Evolutionary conservation across 2,113 vertebrate genomes (phyloP).

Genomic region (Ictalurus furcatus): DNA sequence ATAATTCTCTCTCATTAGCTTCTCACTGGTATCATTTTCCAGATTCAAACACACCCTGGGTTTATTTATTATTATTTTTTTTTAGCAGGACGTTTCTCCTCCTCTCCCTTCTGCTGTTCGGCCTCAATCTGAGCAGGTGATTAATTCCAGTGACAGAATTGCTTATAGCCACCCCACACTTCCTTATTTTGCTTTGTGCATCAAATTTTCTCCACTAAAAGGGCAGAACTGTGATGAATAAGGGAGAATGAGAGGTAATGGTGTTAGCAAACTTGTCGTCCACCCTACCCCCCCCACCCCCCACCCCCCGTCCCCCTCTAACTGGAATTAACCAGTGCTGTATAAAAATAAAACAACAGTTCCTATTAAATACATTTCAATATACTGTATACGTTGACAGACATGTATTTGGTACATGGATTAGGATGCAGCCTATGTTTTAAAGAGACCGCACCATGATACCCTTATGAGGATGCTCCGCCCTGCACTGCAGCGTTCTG

Average conservation of each 20-base stretch:
- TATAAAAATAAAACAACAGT: neutral
- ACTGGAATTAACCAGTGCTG: neutral
- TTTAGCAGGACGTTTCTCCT: constrained; percentile 16
- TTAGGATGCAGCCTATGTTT: constrained; percentile 30
- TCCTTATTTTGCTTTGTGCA: constrained; percentile 37
- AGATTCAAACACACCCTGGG: constrained; percentile 15
- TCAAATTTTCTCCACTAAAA: constrained; percentile 13
- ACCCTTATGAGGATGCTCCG: constrained; percentile 54
- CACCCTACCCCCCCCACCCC: too few relatives aligned
- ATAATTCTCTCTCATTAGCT: neutral
- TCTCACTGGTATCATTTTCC: neutral
- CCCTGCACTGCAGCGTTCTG: constrained; percentile 54
- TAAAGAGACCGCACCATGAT: constrained; percentile 48
- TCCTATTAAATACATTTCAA: neutral
- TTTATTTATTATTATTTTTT: constrained; percentile 14
- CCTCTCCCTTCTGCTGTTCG: constrained; percentile 35
- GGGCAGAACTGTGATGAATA: neutral
- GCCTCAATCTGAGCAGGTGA: constrained; percentile 42
- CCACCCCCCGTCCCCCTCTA: neutral
- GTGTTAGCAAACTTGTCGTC: neutral
- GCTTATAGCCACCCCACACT: constrained; percentile 26
- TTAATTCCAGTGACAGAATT: constrained; percentile 43
- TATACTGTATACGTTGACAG: neutral
- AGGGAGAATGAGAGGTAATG: neutral
- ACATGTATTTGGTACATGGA: neutral